Base-by-base conservation (phyloP, 1,140 invertebrate genomes). In the Oryzaephilus surinamensis region DNA sequence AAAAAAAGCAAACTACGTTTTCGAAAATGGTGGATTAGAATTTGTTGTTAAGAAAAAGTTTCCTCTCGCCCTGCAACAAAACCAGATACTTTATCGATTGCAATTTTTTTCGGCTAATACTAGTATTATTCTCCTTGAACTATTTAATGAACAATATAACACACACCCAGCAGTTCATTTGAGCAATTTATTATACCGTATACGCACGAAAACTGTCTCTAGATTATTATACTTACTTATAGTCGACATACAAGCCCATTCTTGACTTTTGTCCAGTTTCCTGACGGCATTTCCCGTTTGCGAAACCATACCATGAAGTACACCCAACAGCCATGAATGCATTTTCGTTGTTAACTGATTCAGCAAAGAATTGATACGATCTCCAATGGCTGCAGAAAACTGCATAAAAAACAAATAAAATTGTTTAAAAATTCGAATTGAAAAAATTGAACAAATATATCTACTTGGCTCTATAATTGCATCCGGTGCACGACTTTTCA, bases 351-450 rank as follows among this genome's bases (percentile, higher is more conserved):
- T 67, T 61, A 11, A 86, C 74, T 11, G 79, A 81, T 58, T 83
- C 78, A 0, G 67, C 73, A 43, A 76, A 84, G 50, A 76, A 84
- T 33, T 72, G 60, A 41, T 73, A 73, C 0, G 81, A 71, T 31
- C 80, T 64, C 31, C 74, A 75, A 49, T 86, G 82, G 52, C 81
- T 84, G 55, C 81, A 84, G n/a, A 73, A 73, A 46, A 79, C 81
- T 84, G 45, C 10, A 59, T 61, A 33, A 37, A 15, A 30, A 32
- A 24, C 29, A 10, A 23, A 26, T 18, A 35, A 1, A 26, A 7
- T 23, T 19, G 14, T 8, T n/a, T 15, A 31, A 32, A 30, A 32
- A 38, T 4, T 41, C 12, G n/a, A 2, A 7, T 15, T 19, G n/a
- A n/a, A 19, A 23, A 10, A 17, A 23, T 6, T 6, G 3, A 24